Conservation (phyloP, 2,888 invertebrate genomes). For the Lepidochrysops patricia region DNA sequence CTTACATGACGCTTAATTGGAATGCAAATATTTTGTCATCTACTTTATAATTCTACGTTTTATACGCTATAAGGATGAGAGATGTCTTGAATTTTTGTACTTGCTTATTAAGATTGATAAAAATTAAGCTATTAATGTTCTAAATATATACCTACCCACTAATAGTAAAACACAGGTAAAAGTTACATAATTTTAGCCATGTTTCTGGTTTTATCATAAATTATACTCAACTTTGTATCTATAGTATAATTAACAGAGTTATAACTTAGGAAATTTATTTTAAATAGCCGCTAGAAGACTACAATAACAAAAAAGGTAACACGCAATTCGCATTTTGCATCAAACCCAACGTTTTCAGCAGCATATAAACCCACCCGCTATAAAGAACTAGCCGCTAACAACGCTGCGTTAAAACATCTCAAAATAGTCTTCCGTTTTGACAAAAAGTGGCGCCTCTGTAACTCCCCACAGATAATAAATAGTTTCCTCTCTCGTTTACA, state of each 20-base stretch:
- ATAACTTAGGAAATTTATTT: neutral
- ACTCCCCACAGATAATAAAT: slow-evolving; percentile 21
- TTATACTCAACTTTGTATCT: neutral
- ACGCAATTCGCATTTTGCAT: no score
- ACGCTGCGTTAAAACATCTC: slow-evolving; percentile 47
- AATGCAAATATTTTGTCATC: neutral
- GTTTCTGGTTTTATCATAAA: slow-evolving; percentile 17
- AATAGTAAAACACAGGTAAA: no score
- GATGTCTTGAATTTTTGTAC: no score
- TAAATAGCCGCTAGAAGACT: no score
- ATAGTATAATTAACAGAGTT: neutral
- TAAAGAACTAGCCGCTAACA: slow-evolving; percentile 52
- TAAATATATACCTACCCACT: no score
- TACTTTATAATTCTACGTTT: neutral
- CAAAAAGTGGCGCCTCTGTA: slow-evolving; percentile 31
- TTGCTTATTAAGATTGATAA: no score
- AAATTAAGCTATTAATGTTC: no score
- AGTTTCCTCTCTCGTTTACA: slow-evolving; percentile 22
- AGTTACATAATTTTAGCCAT: no score
- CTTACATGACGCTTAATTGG: slow-evolving; percentile 12
- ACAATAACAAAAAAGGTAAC: no score
- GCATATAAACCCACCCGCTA: slow-evolving; percentile 40
- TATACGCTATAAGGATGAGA: no score
- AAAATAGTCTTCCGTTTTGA: slow-evolving; percentile 54
- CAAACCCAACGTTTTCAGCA: no score